Evolutionary conservation across 2,797 vertebrate genomes (phyloP).

Genomic region (Helarctos malayanus): DNA sequence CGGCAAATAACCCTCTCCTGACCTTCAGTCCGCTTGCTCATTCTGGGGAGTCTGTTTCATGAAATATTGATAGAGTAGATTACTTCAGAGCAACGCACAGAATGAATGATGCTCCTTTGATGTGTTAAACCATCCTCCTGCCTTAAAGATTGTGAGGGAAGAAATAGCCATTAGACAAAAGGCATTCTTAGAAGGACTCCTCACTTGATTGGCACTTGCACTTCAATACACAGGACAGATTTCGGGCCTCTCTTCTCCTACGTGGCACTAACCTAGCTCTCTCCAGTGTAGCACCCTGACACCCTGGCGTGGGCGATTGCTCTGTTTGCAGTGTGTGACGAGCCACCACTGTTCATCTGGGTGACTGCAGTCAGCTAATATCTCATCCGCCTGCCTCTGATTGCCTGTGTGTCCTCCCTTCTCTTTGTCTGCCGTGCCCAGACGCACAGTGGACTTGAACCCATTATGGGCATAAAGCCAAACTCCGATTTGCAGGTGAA

Average conservation of each 20-base stretch:
- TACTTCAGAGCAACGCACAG: constrained; percentile 65
- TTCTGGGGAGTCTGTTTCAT: constrained; percentile 66
- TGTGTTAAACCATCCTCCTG: constrained; percentile 83
- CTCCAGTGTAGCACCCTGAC: not conserved
- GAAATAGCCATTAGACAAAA: constrained; percentile 77
- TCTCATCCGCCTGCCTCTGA: not conserved
- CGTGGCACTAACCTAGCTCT: not conserved
- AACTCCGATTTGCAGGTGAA: not conserved
- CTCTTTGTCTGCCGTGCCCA: not conserved
- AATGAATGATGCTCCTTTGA: constrained; percentile 82
- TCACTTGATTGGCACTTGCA: not conserved
- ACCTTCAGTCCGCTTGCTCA: constrained; percentile 52
- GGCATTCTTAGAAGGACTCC: constrained; percentile 70
- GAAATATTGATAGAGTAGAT: constrained; percentile 84
- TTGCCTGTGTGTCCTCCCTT: not conserved
- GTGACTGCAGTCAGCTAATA: not conserved
- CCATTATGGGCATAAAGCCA: not conserved
- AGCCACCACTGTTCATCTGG: not conserved
- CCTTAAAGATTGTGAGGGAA: constrained; percentile 76
- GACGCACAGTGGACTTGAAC: not conserved
- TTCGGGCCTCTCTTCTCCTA: not conserved
- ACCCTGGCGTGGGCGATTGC: not conserved
- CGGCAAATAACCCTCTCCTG: constrained; percentile 26
- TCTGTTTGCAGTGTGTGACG: not conserved
- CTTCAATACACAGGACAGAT: not conserved